Evolutionary conservation across 2,888 invertebrate species (phyloP).

Genomic region (Brachylomia viminalis): DNA sequence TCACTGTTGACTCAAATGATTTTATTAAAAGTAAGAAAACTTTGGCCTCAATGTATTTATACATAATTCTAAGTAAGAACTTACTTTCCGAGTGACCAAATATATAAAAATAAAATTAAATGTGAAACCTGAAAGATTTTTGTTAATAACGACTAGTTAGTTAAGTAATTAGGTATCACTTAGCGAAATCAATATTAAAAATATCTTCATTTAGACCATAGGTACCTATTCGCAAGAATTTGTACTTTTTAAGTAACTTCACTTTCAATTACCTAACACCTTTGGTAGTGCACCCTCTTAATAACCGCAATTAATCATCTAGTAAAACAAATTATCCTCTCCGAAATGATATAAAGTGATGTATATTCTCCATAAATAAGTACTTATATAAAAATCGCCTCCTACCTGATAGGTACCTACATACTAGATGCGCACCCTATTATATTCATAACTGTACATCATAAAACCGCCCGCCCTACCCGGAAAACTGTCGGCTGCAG

Average conservation of each 20-base stretch:
- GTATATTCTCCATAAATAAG: conserved; percentile 28
- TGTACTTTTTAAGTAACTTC: not conserved
- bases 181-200: not conserved
- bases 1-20: not conserved
- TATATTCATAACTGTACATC: conserved; percentile 89
- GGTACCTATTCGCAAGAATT: not conserved
- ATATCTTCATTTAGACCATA: too few species aligned
- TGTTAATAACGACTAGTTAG: too few species aligned
- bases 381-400: conserved; percentile 28
- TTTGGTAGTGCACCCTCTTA: not conserved
- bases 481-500: conserved; percentile 82
- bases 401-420: conserved; percentile 69
- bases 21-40: not conserved
- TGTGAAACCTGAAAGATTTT: too few species aligned
- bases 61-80: not conserved
- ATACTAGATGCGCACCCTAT: conserved; percentile 75
- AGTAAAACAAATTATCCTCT: not conserved
- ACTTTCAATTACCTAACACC: not conserved
- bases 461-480: conserved; percentile 89
- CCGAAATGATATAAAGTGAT: not conserved
- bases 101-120: too few species aligned
- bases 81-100: too few species aligned
- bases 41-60: not conserved
- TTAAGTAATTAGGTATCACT: not conserved
- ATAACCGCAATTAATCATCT: not conserved